Evolutionary conservation across 2,113 vertebrate species (phyloP).

Genomic region (Calyptomena viridis): DNA sequence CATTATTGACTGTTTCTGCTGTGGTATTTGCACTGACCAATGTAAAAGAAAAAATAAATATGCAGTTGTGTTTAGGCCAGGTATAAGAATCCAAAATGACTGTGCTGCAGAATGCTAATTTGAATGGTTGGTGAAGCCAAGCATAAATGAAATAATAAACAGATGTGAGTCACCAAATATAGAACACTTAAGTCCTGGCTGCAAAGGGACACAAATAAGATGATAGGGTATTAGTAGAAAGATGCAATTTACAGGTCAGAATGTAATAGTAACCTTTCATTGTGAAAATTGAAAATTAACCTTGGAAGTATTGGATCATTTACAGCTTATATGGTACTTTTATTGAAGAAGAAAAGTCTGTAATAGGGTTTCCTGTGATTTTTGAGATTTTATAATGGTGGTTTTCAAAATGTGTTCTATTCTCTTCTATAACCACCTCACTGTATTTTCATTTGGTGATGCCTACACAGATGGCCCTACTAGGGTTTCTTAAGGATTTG

Average conservation of each 20-base stretch:
- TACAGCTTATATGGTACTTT: conserved; percentile 63
- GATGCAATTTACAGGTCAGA: conserved; percentile 87
- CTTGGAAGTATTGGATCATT: conserved; percentile 77
- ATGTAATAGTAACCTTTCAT: conserved; percentile 83
- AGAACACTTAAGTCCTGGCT: conserved; percentile 74
- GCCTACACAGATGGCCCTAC: background rate
- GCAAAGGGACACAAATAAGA: conserved; percentile 79
- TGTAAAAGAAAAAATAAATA: background rate
- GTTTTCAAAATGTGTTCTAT: background rate
- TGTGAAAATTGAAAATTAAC: conserved; percentile 86
- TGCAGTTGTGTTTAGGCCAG: conserved; percentile 51
- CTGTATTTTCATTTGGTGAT: background rate
- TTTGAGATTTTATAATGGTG: background rate
- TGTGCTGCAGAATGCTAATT: conserved; percentile 70
- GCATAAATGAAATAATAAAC: conserved; percentile 84
- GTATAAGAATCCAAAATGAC: conserved; percentile 49
- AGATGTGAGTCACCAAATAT: conserved; percentile 84
- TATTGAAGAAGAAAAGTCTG: background rate
- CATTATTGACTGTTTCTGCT: background rate
- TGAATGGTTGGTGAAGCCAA: conserved; percentile 74
- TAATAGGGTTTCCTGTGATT: background rate
- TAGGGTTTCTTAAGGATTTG: background rate
- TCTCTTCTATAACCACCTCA: background rate
- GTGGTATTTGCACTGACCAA: background rate
- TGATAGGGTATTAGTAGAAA: conserved; percentile 81